Evolutionary conservation across 2,113 vertebrate species (phyloP).

Genomic region (Hassar affinis): DNA sequence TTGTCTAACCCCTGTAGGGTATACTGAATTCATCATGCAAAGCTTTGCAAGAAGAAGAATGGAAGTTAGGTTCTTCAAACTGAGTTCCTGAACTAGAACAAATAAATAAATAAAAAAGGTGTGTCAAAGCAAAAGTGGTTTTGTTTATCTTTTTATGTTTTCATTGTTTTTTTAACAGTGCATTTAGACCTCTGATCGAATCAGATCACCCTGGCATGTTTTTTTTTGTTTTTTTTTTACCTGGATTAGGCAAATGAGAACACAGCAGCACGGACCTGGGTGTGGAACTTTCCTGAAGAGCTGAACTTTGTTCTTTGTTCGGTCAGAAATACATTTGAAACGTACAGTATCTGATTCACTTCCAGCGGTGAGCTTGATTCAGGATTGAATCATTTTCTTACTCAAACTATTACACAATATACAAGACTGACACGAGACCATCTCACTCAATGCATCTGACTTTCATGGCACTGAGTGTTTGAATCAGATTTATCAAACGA

Average conservation of each 20-base stretch:
- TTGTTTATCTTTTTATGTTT: neutral
- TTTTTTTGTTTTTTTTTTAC: neutral
- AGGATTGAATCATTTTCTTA: neutral
- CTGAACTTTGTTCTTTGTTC: too few species aligned
- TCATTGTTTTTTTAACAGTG: neutral
- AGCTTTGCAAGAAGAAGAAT: neutral
- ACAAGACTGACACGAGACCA: neutral
- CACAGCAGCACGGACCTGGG: neutral
- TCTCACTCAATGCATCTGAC: neutral
- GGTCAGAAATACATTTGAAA: neutral
- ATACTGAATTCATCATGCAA: neutral
- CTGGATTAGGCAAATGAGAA: neutral
- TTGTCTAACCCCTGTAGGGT: too few species aligned
- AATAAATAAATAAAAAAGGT: too few species aligned
- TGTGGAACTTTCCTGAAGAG: neutral
- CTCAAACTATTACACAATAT: neutral
- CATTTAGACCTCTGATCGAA: neutral
- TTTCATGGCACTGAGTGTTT: neutral
- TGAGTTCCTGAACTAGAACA: neutral
- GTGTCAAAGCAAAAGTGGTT: too few species aligned
- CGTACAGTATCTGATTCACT: neutral
- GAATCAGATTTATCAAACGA: neutral
- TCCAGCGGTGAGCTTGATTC: neutral
- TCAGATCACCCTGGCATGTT: neutral
- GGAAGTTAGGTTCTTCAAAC: neutral